Evolutionary conservation across 30 jellyfish, hydroid and myxozoan genomes (phyloP), one percentile per base, ranked within the genome.

Genomic region (Turritopsis dohrnii): DNA sequence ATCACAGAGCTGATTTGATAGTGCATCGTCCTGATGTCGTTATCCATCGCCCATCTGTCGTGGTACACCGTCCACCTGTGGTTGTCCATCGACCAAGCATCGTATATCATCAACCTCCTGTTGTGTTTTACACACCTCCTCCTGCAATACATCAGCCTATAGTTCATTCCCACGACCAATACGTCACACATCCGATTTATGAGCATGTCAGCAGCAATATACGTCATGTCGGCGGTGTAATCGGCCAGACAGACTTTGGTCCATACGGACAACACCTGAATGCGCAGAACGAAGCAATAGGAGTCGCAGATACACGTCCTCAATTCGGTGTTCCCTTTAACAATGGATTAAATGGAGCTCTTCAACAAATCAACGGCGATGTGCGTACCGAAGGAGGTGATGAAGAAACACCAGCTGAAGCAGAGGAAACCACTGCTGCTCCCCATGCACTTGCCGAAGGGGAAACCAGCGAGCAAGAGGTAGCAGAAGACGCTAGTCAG

Each of bases 31-130:
- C 99, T 4, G 99, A 94, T 85, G 96, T 94, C 71, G 94, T 94
- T 21, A 94, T 94, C 72, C 96, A 87, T 30, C 83, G 99, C 0
- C 99, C 99, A 20, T 90, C 96, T 41, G 89, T 94, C 13, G 96
- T 94, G 52, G 95, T 88, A 27, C 99, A 94, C 91, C 80, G 99
- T 65, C 96, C 99, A 1, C 94, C 89, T 65, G 99, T 94, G 20
- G 88, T 94, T 72, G 96, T 94, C 25, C 99, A 94, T 72, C 79
- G 99, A 65, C 99, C 99, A 65, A 91, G 88, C 9, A 96, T 94
- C 23, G 99, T 94, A 1, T 94, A 94, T 72, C 99, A 94, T 74
- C 99, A 94, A 71, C 99, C 99, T 31, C 99, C 99, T 8, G 99
- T 94, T 30, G 97, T 94, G 17, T 94, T 94, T 76, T 82, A 94